phyloP scores from a whole-genome alignment of 2,888 invertebrate species.

The Spodoptera littoralis region DNA sequence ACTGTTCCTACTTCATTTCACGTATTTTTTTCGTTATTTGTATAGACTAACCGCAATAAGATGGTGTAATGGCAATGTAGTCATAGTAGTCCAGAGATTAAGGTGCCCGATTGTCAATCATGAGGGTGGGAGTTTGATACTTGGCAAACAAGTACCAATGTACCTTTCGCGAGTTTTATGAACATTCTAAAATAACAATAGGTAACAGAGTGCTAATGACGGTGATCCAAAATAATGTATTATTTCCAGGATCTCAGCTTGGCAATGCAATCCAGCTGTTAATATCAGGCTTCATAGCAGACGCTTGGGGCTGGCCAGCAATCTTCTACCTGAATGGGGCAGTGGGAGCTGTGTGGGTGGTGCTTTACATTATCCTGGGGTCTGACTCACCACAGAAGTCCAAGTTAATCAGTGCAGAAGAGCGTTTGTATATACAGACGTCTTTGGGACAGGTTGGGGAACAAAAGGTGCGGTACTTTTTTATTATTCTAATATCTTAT shows the following conservation, averaged over 20 bases:
- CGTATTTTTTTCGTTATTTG: no score
- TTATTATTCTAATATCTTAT: no score
- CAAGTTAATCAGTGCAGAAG: conserved; percentile 89
- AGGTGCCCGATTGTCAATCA: no score
- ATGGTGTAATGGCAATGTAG: no score
- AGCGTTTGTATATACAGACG: conserved; percentile 91
- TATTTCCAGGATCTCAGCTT: conserved; percentile 84
- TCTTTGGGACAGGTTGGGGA: conserved; percentile 74
- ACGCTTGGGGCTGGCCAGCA: conserved; percentile 90
- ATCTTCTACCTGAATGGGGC: conserved; percentile 90
- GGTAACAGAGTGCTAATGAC: no score
- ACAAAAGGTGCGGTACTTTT: conserved; percentile 62
- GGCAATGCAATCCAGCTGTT: conserved; percentile 89
- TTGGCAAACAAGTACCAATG: no score
- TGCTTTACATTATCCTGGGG: conserved; percentile 89
- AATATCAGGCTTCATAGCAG: conserved; percentile 79
- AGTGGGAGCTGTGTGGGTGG: conserved; percentile 86
- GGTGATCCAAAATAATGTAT: no score
- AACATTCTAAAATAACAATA: background rate
- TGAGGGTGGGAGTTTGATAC: no score
- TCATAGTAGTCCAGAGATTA: no score
- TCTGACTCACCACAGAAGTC: conserved; percentile 90
- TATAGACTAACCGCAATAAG: no score
- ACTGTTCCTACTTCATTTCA: no score
- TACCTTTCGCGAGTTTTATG: background rate